Percentiles rank a stretch among this genome's conserved stretches.
These are phyloP conservation scores for Manacus vitellinus DNA, from an alignment of 2,113 vertebrate genomes.

Conservation along the genomic window DNA sequence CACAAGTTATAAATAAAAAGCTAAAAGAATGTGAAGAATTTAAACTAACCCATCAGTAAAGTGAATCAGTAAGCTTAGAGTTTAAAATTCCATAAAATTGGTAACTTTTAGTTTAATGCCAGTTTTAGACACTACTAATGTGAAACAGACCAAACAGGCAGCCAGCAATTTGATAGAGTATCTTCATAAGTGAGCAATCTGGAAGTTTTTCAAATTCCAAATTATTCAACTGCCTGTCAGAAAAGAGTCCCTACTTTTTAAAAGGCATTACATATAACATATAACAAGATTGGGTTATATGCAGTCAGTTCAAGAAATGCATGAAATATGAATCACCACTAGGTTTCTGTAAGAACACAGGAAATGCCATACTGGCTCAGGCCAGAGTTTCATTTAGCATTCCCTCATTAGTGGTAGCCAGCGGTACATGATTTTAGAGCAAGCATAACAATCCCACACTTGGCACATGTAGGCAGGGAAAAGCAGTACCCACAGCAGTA, in stretches of 20 bases:
- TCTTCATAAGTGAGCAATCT: neutral
- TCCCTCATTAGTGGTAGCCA: neutral
- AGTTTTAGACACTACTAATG: neutral
- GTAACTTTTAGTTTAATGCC: neutral
- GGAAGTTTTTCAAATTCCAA: neutral
- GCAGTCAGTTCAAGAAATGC: neutral
- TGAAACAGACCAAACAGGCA: neutral
- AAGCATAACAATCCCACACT: neutral
- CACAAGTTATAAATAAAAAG: neutral
- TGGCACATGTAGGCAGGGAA: neutral
- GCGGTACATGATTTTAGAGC: neutral
- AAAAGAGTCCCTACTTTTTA: neutral
- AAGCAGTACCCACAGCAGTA: neutral
- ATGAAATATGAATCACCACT: neutral
- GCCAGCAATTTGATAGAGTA: neutral
- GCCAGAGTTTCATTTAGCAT: neutral
- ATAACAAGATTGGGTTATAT: neutral
- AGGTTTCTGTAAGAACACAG: neutral
- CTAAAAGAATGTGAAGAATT: slow-evolving; percentile 31
- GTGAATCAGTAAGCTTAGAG: neutral
- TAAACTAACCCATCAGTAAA: neutral
- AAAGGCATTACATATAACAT: neutral
- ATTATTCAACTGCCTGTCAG: neutral
- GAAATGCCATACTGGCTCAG: neutral
- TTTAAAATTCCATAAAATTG: neutral